Percentiles rank a stretch among this genome's conserved stretches.
Conservation (phyloP, 1,140 invertebrate species). For the Rhynchophorus ferrugineus region DNA sequence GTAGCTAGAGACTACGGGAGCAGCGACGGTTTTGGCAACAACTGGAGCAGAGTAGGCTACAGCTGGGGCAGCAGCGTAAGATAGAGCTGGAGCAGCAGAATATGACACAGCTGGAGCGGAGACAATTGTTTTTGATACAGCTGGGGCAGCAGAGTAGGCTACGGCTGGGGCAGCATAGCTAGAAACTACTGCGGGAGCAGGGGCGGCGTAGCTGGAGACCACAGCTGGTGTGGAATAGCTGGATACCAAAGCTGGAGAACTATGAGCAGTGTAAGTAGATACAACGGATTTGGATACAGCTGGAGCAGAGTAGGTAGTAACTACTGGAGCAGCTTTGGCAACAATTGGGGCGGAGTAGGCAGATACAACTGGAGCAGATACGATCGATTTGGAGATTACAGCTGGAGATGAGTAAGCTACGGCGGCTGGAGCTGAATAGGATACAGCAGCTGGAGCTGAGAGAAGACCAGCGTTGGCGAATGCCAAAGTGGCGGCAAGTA, state of each 20-base stretch:
- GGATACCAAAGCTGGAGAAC: constrained; percentile 41
- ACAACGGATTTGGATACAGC: constrained; percentile 37
- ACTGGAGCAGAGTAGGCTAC: too few species aligned
- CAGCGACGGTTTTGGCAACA: too few species aligned
- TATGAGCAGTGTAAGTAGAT: constrained; percentile 49
- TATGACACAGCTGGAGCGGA: too few species aligned
- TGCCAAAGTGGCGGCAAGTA: constrained; percentile 28
- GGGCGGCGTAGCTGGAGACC: too few species aligned
- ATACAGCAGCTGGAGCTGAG: constrained; percentile 2
- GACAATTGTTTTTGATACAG: too few species aligned
- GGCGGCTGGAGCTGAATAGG: constrained; percentile 6
- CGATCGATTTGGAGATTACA: constrained; percentile 28
- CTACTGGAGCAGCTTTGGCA: constrained; percentile 16
- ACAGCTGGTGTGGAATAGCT: constrained; percentile 42
- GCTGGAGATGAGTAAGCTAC: background rate
- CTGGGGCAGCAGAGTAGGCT: too few species aligned
- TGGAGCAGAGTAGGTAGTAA: constrained; percentile 33
- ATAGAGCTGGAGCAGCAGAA: too few species aligned
- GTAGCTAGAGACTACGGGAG: too few species aligned
- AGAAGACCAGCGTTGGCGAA: constrained; percentile 31
- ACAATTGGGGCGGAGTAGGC: constrained; percentile 7
- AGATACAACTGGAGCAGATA: background rate
- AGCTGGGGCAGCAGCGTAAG: too few species aligned
- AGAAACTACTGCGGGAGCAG: too few species aligned
- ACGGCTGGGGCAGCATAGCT: too few species aligned